These are phyloP conservation scores for Balaeniceps rex DNA, from an alignment of 2,113 vertebrate genomes.

Conservation along the genomic window DNA sequence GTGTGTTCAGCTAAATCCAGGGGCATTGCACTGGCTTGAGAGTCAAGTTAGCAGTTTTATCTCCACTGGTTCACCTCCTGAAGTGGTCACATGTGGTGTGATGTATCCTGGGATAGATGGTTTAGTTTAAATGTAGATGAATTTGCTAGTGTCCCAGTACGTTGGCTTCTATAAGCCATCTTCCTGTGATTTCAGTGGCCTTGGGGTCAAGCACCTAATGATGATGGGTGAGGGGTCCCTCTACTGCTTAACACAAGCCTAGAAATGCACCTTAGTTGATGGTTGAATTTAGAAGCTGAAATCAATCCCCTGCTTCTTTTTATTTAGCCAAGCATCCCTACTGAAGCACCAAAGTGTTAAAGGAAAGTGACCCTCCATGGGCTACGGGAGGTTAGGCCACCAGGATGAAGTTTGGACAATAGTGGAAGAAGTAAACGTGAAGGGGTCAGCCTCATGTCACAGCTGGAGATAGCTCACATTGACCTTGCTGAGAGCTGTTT, in stretches of 20 bases:
- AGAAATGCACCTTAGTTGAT: neutral
- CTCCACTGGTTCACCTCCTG: neutral
- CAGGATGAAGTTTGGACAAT: neutral
- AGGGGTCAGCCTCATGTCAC: neutral
- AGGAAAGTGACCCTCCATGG: neutral
- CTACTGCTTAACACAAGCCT: neutral
- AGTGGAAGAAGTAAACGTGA: neutral
- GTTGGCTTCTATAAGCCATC: neutral
- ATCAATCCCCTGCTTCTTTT: neutral
- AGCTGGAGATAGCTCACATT: neutral
- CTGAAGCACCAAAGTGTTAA: neutral
- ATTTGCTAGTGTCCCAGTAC: neutral
- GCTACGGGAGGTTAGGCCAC: neutral
- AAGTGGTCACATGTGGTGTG: neutral
- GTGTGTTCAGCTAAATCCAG: neutral
- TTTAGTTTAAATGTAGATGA: neutral
- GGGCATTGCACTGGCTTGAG: neutral
- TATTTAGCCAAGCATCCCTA: neutral
- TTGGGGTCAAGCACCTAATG: neutral
- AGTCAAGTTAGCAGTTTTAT: neutral
- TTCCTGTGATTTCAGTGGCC: neutral
- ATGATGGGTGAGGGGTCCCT: neutral
- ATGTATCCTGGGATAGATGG: neutral
- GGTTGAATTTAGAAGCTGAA: neutral
- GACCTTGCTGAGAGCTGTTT: neutral